Base-by-base conservation (phyloP, 2,797 vertebrate species). In the Lophius americanus region DNA sequence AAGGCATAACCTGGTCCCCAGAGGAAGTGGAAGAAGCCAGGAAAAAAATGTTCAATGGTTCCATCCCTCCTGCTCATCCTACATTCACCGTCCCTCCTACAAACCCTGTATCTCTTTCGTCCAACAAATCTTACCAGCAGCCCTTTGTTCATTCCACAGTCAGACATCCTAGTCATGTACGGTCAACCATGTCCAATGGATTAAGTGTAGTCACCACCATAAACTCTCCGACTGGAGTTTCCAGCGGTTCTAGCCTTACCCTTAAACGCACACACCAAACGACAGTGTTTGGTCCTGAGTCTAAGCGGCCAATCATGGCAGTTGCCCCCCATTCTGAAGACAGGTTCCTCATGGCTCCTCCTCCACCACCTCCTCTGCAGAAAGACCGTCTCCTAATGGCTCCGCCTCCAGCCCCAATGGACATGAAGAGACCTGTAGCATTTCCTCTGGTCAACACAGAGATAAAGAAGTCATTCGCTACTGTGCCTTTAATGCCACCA, bases 1-100 rank as follows among this genome's bases (percentile, higher is more conserved):
- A 98, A 0, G 98, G 98, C 52, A 99, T 99, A 92, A 99, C 97
- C 64, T 99, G 97, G 97, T 97, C 97, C 64, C 97, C 97, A 0
- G 98, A 99, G 85, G 98, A 99, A 86, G 97, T 99, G n/a, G 98
- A 99, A 58, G 98, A 99, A 77, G 97, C 98, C 35, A 93, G 97
- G 60, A 98, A 98, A 84, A 98, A 98, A 90, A 98, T 99, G 97
- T 99, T 99, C 65, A 98, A 98, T 0, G 97, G 97, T 60, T 96
- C 96, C 51, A 95, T 97, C 77, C 96, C 96, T 74, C 91, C 95
- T 1, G 90, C 94, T 32, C 95, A 96, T 56, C 96, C 95, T 33
- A 96, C 94, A 0, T 96, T 97, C 88, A 94, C 95, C 0, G 89
- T 94, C 75, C 82, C 95, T 71, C 94, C 95, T 37, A 90, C 93